Percentiles rank a stretch among this genome's conserved stretches.
These are phyloP conservation scores for Celastrina argiolus DNA, from an alignment of 2,888 invertebrate species.

Conservation along the genomic window DNA sequence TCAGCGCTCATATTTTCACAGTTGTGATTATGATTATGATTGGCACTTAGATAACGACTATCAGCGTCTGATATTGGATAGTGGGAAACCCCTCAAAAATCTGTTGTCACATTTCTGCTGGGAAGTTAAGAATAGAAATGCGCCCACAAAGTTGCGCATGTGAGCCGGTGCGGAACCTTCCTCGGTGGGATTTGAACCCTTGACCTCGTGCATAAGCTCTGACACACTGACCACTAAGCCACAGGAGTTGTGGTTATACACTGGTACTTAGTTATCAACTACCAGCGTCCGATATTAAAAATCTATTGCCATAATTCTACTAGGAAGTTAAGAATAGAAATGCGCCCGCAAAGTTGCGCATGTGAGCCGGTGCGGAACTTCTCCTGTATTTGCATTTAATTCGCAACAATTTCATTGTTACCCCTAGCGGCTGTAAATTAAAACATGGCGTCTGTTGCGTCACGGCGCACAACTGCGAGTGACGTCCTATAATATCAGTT, in stretches of 20 bases:
- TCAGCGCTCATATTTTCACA: no score
- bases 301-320: neutral
- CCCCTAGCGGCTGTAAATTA: slow-evolving; percentile 15
- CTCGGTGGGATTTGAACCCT: no score
- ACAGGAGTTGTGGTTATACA: no score
- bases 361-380: slow-evolving; percentile 8
- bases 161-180: slow-evolving; percentile 5
- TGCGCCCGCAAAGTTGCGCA: slow-evolving; percentile 1
- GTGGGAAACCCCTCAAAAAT: no score
- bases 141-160: slow-evolving; percentile 1
- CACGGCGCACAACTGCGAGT: slow-evolving; percentile 50
- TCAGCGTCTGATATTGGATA: no score
- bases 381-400: slow-evolving; percentile 16
- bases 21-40: no score
- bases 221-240: no score
- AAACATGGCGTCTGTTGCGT: slow-evolving; percentile 27
- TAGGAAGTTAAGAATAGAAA: neutral
- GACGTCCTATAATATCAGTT: slow-evolving; percentile 66
- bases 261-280: no score
- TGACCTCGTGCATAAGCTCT: no score
- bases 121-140: neutral
- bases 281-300: neutral
- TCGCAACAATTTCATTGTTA: slow-evolving; percentile 10
- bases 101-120: neutral
- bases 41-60: no score